A percentile compares a stretch with the other conserved stretches of the same genome.
phyloP scores from a whole-genome alignment of 1,140 invertebrate species.

The Drosophila navojoa region DNA sequence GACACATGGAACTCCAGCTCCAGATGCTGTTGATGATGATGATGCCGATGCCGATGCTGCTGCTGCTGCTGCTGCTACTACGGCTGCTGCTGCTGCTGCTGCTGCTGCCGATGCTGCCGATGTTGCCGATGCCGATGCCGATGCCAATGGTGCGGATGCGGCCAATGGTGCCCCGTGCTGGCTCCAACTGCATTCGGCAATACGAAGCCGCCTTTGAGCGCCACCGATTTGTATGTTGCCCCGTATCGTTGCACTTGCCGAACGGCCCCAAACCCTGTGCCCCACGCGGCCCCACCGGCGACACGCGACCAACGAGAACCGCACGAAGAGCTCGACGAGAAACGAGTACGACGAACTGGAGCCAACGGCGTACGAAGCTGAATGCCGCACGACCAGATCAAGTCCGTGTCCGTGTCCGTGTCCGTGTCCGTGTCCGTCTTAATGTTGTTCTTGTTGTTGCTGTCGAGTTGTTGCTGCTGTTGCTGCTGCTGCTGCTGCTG shows the following conservation, averaged over 20 bases:
- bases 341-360: slow-evolving; percentile 27
- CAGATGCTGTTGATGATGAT: slow-evolving; percentile 40
- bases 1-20: slow-evolving; percentile 72
- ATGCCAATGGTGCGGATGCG: slow-evolving; percentile 33
- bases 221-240: slow-evolving; percentile 47
- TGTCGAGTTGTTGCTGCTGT: slow-evolving; percentile 13
- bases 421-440: slow-evolving; percentile 19
- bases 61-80: not conserved
- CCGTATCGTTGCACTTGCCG: slow-evolving; percentile 32
- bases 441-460: slow-evolving; percentile 9
- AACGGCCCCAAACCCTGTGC: slow-evolving; percentile 21
- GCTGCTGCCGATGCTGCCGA: not conserved
- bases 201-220: slow-evolving; percentile 59
- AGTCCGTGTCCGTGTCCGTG: slow-evolving; percentile 16
- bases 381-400: slow-evolving; percentile 28
- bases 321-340: slow-evolving; percentile 10
- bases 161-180: slow-evolving; percentile 39
- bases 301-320: slow-evolving; percentile 29
- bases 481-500: slow-evolving; percentile 27
- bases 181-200: slow-evolving; percentile 45
- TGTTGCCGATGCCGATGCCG: slow-evolving; percentile 32
- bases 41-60: slow-evolving; percentile 27
- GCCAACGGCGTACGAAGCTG: slow-evolving; percentile 25
- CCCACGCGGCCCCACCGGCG: slow-evolving; percentile 2
- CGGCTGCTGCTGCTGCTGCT: slow-evolving; percentile 12